These are phyloP conservation scores for Melieria omissa DNA, from an alignment of 2,888 invertebrate species.

Conservation along the genomic window DNA sequence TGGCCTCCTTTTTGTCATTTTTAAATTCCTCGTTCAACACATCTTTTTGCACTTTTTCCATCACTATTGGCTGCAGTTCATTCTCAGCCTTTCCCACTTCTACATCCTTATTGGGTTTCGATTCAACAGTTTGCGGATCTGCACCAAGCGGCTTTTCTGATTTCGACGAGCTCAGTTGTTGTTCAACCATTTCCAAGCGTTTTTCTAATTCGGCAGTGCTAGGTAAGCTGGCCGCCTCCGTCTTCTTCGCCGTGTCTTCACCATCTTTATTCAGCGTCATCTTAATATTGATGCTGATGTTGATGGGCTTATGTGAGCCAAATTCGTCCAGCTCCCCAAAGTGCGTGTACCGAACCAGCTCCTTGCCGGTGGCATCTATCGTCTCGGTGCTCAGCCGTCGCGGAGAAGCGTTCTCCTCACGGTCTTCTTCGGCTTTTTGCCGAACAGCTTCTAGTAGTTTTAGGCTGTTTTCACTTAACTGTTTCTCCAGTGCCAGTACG, in stretches of 20 bases:
- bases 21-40: constrained; percentile 22
- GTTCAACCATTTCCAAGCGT: constrained; percentile 57
- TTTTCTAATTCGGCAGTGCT: constrained; percentile 52
- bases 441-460: constrained; percentile 54
- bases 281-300: constrained; percentile 63
- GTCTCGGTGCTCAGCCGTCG: constrained; percentile 46
- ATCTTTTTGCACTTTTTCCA: constrained; percentile 28
- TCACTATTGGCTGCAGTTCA: constrained; percentile 1
- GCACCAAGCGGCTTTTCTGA: not conserved
- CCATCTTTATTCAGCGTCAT: constrained; percentile 53
- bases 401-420: constrained; percentile 37
- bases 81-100: constrained; percentile 41
- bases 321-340: constrained; percentile 54
- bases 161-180: constrained; percentile 46
- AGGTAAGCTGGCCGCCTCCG: constrained; percentile 39
- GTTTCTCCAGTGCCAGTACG: constrained; percentile 59
- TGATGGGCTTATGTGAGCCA: constrained; percentile 55
- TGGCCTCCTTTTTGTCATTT: constrained; percentile 5
- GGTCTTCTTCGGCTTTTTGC: constrained; percentile 42
- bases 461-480: constrained; percentile 57
- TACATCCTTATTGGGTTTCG: constrained; percentile 18
- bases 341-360: constrained; percentile 58
- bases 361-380: constrained; percentile 55
- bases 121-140: not conserved
- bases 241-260: constrained; percentile 38